Conservation (phyloP, 2,113 vertebrate genomes). For the Takifugu flavidus region DNA sequence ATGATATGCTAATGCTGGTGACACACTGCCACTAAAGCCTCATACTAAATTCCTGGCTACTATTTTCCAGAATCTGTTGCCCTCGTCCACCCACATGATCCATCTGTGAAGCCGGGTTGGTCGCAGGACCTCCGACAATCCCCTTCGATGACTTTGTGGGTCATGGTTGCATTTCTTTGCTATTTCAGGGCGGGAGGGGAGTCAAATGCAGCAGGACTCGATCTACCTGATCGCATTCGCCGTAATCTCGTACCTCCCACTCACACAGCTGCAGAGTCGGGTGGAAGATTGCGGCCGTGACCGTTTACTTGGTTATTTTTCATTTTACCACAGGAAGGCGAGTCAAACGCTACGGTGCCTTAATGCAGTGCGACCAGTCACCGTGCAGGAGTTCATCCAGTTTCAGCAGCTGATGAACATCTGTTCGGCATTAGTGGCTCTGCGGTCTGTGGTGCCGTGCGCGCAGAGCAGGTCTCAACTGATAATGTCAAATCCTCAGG, state of each 20-base stretch:
- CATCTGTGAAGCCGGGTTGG: conserved; percentile 55
- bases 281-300: conserved; percentile 45
- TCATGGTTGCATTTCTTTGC: conserved; percentile 33
- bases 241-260: conserved; percentile 17
- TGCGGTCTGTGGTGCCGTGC: conserved; percentile 48
- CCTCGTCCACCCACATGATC: conserved; percentile 58
- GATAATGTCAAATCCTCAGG: conserved; percentile 47
- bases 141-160: conserved; percentile 41
- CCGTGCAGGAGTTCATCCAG: conserved; percentile 37
- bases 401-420: conserved; percentile 64
- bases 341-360: conserved; percentile 29
- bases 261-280: conserved; percentile 10
- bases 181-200: conserved; percentile 5
- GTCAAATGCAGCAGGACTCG: conserved; percentile 3
- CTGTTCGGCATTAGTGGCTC: conserved; percentile 61
- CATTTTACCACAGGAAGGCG: conserved; percentile 4
- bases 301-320: conserved; percentile 48
- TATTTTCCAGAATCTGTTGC: conserved; percentile 41
- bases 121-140: conserved; percentile 1
- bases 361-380: conserved; percentile 52
- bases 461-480: conserved; percentile 27
- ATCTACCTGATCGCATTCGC: conserved; percentile 4
- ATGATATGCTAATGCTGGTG: conserved; percentile 46
- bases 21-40: not conserved
- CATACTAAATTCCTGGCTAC: conserved; percentile 1